A percentile compares a stretch with the other conserved stretches of the same genome.
Conservation (phyloP, 2,888 invertebrate genomes). For the Invenusta paracnida region DNA sequence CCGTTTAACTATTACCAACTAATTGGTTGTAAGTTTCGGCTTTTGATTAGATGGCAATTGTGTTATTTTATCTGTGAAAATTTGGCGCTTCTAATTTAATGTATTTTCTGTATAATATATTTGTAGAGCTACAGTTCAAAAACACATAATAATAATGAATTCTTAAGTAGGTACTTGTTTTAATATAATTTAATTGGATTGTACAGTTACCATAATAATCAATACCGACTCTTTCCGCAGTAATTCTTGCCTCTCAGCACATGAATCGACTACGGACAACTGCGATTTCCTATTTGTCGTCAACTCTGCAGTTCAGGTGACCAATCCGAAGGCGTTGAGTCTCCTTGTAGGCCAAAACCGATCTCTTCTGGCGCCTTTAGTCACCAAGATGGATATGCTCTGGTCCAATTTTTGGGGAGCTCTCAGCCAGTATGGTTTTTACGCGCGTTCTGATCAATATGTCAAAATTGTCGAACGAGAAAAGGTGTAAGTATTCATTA, state of each 20-base stretch:
- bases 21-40: too few species aligned
- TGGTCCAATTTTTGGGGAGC: constrained; percentile 98
- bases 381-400: constrained; percentile 74
- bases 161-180: too few species aligned
- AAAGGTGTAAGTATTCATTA: constrained; percentile 71
- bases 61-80: too few species aligned
- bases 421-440: constrained; percentile 78
- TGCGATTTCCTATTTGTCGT: constrained; percentile 68
- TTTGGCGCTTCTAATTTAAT: too few species aligned
- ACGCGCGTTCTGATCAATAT: constrained; percentile 84
- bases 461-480: constrained; percentile 80
- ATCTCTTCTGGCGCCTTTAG: constrained; percentile 74
- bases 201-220: too few species aligned
- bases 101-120: too few species aligned
- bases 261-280: neutral
- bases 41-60: too few species aligned
- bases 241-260: neutral
- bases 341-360: constrained; percentile 72
- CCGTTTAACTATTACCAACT: too few species aligned
- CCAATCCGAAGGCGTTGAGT: constrained; percentile 71
- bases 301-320: constrained; percentile 79
- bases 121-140: too few species aligned
- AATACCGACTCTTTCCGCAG: too few species aligned
- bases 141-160: too few species aligned
- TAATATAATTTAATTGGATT: too few species aligned